phyloP scores from a whole-genome alignment of 2,797 vertebrate genomes.

The Iguana delicatissima region DNA sequence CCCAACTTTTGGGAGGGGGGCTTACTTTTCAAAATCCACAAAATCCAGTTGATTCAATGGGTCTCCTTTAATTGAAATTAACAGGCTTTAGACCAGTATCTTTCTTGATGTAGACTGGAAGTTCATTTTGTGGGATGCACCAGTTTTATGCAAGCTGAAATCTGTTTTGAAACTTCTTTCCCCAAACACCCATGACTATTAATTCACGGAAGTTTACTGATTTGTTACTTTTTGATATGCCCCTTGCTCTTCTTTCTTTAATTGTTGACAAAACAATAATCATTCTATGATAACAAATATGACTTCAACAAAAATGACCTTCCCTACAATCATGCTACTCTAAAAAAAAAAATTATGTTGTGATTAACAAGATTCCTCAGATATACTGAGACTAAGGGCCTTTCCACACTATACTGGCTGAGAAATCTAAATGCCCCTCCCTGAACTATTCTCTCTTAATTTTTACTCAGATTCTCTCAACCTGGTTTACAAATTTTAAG shows the following conservation, averaged over 20 bases:
- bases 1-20: too few relatives aligned
- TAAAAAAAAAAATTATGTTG: too few relatives aligned
- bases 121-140: conserved; percentile 2
- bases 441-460: too few relatives aligned
- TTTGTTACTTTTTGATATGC: neutral
- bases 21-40: neutral
- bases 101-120: conserved; percentile 11
- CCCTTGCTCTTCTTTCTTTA: neutral
- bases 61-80: too few relatives aligned
- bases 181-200: neutral
- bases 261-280: neutral
- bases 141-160: neutral
- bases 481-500: too few relatives aligned
- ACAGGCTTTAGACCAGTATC: too few relatives aligned
- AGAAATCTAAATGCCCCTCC: too few relatives aligned
- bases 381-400: neutral
- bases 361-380: neutral
- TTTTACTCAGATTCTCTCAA: too few relatives aligned
- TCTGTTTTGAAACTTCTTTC: neutral
- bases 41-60: too few relatives aligned
- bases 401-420: too few relatives aligned
- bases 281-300: conserved; percentile 3
- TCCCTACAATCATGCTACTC: neutral
- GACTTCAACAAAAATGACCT: neutral
- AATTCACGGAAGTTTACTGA: neutral